These are phyloP conservation scores for Alethe castanea DNA, from an alignment of 2,113 vertebrate species.

Conservation along the genomic window DNA sequence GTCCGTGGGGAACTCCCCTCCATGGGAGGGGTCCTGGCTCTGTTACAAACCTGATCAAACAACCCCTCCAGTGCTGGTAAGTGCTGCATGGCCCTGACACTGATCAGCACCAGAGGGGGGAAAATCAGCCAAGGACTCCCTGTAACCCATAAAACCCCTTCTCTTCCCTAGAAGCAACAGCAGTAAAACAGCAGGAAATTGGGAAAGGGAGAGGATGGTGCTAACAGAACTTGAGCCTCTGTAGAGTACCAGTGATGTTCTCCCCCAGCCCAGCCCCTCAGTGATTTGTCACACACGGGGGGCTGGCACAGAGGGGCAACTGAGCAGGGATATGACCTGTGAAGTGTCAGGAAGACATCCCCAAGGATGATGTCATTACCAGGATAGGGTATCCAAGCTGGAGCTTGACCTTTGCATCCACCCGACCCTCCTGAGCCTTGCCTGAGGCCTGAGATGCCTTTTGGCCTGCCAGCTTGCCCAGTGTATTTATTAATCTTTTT, in stretches of 20 bases:
- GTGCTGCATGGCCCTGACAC: background rate
- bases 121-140: background rate
- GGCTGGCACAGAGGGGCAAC: background rate
- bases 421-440: background rate
- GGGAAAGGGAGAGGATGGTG: background rate
- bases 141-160: background rate
- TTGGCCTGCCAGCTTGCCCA: conserved; percentile 25
- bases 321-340: background rate
- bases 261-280: background rate
- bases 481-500: background rate
- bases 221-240: background rate
- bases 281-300: background rate
- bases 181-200: background rate
- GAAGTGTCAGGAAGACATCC: background rate
- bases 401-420: background rate
- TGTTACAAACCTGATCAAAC: background rate
- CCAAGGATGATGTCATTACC: background rate
- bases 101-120: background rate
- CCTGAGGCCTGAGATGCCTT: conserved; percentile 4
- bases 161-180: background rate
- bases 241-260: background rate
- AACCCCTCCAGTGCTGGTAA: background rate
- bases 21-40: background rate
- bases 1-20: background rate
- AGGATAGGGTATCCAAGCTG: background rate